Evolutionary conservation across 2,797 vertebrate species (phyloP).

Genomic region (Pseudochirops corinnae): DNA sequence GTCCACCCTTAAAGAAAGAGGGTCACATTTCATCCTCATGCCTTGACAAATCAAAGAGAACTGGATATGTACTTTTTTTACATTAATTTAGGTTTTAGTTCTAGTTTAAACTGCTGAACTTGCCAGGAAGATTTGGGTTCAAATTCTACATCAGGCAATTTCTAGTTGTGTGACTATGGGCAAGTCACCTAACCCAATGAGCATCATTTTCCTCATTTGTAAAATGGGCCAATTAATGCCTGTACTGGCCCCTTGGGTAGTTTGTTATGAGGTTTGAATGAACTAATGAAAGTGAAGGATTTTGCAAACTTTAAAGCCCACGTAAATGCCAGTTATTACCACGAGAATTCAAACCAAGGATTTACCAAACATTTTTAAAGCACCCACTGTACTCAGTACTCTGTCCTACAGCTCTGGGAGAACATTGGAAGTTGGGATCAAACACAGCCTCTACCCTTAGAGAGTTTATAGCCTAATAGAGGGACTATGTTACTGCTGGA

Average conservation of each 20-base stretch:
- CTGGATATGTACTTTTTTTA: background rate
- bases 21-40: background rate
- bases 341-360: background rate
- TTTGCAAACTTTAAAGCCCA: background rate
- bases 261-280: background rate
- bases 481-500: background rate
- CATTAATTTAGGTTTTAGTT: background rate
- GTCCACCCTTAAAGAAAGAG: background rate
- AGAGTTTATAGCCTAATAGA: background rate
- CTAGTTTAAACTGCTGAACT: background rate
- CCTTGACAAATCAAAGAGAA: background rate
- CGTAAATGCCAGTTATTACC: background rate
- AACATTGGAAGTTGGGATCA: background rate
- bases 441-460: background rate
- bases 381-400: background rate
- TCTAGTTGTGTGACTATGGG: background rate
- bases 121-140: background rate
- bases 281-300: background rate
- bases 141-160: background rate
- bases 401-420: background rate
- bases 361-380: background rate
- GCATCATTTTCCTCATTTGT: background rate
- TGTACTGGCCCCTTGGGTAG: background rate
- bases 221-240: background rate
- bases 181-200: background rate